These are phyloP conservation scores for Numenius arquata DNA, from an alignment of 2,113 vertebrate species.

Conservation along the genomic window DNA sequence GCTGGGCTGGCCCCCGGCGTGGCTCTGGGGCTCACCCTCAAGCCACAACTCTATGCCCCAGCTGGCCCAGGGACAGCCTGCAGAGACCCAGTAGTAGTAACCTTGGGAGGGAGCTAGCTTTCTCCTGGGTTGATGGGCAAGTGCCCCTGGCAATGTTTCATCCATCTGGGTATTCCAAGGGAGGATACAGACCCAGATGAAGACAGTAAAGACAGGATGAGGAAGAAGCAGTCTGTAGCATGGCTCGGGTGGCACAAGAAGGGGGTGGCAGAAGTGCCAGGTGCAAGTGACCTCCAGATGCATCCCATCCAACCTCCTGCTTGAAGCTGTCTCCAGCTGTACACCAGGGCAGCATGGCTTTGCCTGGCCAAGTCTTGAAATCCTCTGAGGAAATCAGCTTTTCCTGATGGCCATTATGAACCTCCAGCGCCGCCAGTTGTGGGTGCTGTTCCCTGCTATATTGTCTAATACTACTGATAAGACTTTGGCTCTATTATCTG, in stretches of 20 bases:
- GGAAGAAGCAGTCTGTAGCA: not conserved
- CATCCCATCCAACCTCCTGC: not conserved
- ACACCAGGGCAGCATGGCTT: not conserved
- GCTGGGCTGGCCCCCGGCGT: not conserved
- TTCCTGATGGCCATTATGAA: not conserved
- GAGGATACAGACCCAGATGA: not conserved
- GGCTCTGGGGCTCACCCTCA: not conserved
- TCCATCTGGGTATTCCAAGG: not conserved
- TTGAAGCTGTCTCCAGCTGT: not conserved
- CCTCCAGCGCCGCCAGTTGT: not conserved
- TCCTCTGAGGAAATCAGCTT: not conserved
- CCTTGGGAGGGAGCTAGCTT: not conserved
- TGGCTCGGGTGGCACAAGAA: not conserved
- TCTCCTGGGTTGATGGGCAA: not conserved
- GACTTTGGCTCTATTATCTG: not conserved
- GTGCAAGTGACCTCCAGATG: not conserved
- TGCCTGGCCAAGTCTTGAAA: not conserved
- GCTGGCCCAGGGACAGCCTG: not conserved
- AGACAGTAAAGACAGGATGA: not conserved
- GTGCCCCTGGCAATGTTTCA: not conserved
- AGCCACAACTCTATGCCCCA: not conserved
- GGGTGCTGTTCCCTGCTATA: not conserved
- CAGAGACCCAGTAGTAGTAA: fast-evolving
- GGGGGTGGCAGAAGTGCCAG: not conserved
- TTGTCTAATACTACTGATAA: not conserved